Base-by-base conservation (phyloP, 2,797 vertebrate species). In the Chanos chanos region DNA sequence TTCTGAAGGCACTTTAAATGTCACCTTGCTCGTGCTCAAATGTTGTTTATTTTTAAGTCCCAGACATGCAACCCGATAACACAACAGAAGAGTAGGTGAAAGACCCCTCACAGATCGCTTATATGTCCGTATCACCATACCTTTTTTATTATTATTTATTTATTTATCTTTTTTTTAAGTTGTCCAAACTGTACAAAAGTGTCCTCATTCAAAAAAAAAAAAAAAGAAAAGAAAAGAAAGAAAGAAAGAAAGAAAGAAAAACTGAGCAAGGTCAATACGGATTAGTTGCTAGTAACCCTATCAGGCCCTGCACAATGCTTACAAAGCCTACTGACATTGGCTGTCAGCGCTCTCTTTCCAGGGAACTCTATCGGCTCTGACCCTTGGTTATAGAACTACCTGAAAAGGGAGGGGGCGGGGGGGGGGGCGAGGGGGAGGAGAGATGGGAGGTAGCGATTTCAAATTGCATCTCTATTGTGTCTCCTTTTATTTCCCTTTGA, bases 281-380 rank as follows among this genome's bases (percentile, higher is more conserved):
- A 91, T 91, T 90, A 91, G 87, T 85, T 73, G 64, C 75, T 82
- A 83, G 89, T 90, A 91, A 90, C 89, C 88, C 88, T 90, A 90
- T 89, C 87, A 86, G 85, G 82, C 82, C 86, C 82, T 64, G 85
- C 83, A 87, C 86, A 90, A 89, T 85, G 85, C 85, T 86, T 88
- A 90, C 89, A 90, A 89, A 89, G 83, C 85, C 84, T 79, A 85
- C 78, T 90, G 89, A 90, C 89, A 89, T 85, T 83, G 84, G 81
- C 87, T 90, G 89, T 92, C 90, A 88, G 82, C 86, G 78, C 76
- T 79, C 83, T 90, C 87, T 89, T 89, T 89, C 84, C 77, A 81
- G 77, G 85, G 81, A 91, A 91, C 85, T 86, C 87, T 85, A 89
- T 89, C 87, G 85, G 80, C 63, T 75, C 85, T 34, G 78, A 86